Evolutionary conservation across 2,797 vertebrate species (phyloP).

Genomic region (Pipistrellus nathusii): DNA sequence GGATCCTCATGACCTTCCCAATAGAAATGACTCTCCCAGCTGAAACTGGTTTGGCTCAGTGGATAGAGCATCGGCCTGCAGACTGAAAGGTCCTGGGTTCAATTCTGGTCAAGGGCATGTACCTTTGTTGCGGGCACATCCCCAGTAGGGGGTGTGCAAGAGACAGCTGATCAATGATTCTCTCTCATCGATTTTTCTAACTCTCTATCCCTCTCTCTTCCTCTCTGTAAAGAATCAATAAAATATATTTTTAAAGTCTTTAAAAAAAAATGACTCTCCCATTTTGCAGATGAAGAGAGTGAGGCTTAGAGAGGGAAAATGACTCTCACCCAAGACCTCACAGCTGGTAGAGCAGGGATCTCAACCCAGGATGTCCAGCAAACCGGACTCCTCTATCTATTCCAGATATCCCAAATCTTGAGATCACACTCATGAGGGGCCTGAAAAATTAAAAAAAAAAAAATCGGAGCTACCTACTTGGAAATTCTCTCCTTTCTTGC

Average conservation of each 20-base stretch:
- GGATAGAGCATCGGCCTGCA: too few species aligned
- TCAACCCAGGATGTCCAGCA: background rate
- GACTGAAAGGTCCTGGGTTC: too few species aligned
- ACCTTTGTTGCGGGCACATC: too few species aligned
- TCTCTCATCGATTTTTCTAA: too few species aligned
- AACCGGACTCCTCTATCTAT: background rate
- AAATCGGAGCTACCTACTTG: background rate
- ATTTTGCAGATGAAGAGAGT: constrained; percentile 6
- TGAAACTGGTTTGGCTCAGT: too few species aligned
- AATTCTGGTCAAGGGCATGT: too few species aligned
- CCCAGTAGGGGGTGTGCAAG: too few species aligned
- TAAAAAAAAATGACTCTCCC: background rate
- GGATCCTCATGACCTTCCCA: background rate
- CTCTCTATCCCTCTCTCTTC: too few species aligned
- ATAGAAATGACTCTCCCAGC: background rate
- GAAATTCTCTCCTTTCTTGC: background rate
- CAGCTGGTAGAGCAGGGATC: background rate
- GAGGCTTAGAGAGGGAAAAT: background rate
- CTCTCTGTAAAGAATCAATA: too few species aligned
- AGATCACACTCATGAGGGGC: background rate
- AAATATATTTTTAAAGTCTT: too few species aligned
- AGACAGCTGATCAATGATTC: too few species aligned
- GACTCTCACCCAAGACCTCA: background rate
- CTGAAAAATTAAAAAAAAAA: background rate
- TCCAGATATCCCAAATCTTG: background rate